Percentiles rank a stretch among this genome's conserved stretches.
phyloP scores from a whole-genome alignment of 2,797 vertebrate species.

The Dallia pectoralis region DNA sequence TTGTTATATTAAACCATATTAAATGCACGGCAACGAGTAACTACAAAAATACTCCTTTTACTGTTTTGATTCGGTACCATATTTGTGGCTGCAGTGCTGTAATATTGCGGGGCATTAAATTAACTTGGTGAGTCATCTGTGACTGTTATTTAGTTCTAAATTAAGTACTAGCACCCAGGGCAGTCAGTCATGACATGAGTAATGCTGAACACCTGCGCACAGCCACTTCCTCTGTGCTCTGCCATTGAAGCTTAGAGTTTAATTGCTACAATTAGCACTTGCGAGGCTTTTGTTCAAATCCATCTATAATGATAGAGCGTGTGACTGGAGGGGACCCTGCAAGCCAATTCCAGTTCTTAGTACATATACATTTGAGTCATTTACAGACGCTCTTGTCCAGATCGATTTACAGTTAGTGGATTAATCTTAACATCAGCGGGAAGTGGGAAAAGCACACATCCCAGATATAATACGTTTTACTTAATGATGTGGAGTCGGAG shows the following conservation, averaged over 20 bases:
- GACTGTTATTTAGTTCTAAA: constrained; percentile 68
- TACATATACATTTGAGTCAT: neutral
- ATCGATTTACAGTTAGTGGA: too few relatives aligned
- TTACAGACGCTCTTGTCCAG: constrained; percentile 15
- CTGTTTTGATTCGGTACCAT: neutral
- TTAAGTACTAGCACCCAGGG: constrained; percentile 77
- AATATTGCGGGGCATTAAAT: neutral
- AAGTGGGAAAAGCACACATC: too few relatives aligned
- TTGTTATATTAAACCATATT: too few relatives aligned
- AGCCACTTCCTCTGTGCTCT: constrained; percentile 61
- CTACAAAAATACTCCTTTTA: neutral
- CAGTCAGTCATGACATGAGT: constrained; percentile 71
- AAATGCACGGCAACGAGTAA: neutral
- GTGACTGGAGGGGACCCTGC: constrained; percentile 65
- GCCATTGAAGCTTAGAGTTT: constrained; percentile 65
- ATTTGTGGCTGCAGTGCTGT: neutral
- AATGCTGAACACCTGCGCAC: constrained; percentile 76
- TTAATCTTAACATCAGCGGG: too few relatives aligned
- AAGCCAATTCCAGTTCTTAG: constrained; percentile 65
- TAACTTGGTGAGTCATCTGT: constrained; percentile 30
- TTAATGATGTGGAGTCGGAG: too few relatives aligned
- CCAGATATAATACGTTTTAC: too few relatives aligned
- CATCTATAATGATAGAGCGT: constrained; percentile 75
- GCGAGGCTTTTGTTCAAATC: constrained; percentile 76
- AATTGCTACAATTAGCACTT: constrained; percentile 83